Base-by-base conservation (phyloP, 2,113 vertebrate genomes). In the Podarcis raffonei region DNA sequence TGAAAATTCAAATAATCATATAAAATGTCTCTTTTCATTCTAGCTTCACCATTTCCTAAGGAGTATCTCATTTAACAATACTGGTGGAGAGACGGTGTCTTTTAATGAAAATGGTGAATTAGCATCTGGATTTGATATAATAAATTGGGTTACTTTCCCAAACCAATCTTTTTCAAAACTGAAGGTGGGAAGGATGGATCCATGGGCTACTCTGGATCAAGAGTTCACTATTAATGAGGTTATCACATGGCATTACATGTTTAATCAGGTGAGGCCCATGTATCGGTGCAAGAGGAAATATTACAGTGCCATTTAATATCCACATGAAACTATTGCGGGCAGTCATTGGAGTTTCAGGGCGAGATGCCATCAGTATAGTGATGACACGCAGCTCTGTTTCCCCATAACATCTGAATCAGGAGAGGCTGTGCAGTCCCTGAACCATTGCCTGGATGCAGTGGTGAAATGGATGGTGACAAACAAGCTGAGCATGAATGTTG, bases 71-170 rank as follows among this genome's bases (percentile, higher is more conserved):
- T 85, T 85, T 76, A 85, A 85, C 23, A 62, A 85, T 18, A 85
- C 4, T 39, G 25, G 20, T 62, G 84, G 57, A 9, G 84, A 85
- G 4, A 37, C 65, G 0, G 20, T 91, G 32, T 74, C 20, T 78
- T 91, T 91, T 87, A 65, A 72, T 91, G 81, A 87, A 32, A 69
- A 84, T 32, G 82, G 90, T 27, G 62, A 87, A 69, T 71, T 89
- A 30, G 25, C 27, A 11, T 53, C 59, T 53, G 72, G 82, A 57
- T 59, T 89, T 79, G 83, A 89, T 77, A 57, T 89, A 20, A 65
- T 85, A 15, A 89, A 84, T 65, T 89, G 88, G 83, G 35, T 89
- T 35, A 78, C 77, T 78, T 85, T 84, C 75, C 37, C 88, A 66
- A 89, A 89, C 77, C 74, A 85, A 71, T 77, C 82, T 8, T 68